Evolutionary conservation across 2,888 invertebrate species (phyloP).

Genomic region (Rhimphoctona megacephalus): DNA sequence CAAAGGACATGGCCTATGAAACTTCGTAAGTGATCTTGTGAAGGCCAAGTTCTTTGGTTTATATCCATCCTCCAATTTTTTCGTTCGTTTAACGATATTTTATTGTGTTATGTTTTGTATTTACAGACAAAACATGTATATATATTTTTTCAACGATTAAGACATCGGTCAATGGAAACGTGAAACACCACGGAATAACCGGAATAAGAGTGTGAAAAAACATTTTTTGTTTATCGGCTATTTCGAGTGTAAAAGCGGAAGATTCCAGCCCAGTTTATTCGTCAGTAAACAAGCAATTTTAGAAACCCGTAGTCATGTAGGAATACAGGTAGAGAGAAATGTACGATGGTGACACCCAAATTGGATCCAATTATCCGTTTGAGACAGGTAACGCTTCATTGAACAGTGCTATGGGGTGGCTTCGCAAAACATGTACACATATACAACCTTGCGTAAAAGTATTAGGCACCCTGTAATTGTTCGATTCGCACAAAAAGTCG

Average conservation of each 20-base stretch:
- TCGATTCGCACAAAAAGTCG: no score
- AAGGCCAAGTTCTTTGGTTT: neutral
- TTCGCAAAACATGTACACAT: conserved; percentile 31
- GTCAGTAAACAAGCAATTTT: conserved; percentile 35
- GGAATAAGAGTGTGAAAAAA: neutral
- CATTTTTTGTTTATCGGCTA: neutral
- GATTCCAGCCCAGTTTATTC: conserved; percentile 1
- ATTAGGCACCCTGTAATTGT: no score
- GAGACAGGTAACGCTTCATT: conserved; percentile 51
- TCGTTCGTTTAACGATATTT: neutral
- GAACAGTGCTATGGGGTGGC: conserved; percentile 50
- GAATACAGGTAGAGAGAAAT: conserved; percentile 8
- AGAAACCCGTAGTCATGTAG: neutral
- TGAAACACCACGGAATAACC: neutral
- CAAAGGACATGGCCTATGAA: neutral
- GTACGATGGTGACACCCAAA: conserved; percentile 42
- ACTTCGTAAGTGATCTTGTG: neutral
- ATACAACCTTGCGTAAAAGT: no score
- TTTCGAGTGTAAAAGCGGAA: neutral
- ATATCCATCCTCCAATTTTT: neutral
- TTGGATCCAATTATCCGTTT: conserved; percentile 56
- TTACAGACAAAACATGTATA: neutral
- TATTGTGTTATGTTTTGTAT: neutral
- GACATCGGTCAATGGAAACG: neutral
- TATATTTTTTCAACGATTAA: neutral